Evolutionary conservation across 2,113 vertebrate species (phyloP), one percentile per base, ranked within the genome.

Genomic region (Eptatretus burgeri): DNA sequence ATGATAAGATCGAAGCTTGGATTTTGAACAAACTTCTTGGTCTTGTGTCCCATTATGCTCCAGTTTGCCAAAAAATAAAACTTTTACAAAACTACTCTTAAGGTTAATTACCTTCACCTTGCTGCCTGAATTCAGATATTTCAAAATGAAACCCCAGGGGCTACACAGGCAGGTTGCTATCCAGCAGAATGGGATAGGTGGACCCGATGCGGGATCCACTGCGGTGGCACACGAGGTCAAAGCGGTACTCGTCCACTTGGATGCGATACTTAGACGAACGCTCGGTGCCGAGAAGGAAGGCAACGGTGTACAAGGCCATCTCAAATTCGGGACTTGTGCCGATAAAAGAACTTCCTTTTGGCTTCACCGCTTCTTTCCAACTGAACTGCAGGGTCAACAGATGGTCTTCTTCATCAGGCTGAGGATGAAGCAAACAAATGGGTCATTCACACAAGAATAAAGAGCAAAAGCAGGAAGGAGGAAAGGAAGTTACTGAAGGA

Each of bases 381-480:
- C 78, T 81, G 75, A 86, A 85, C 75, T 84, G 83, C 64, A 84
- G 76, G 69, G 72, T 85, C 69, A 85, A 69, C 67, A 86, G 74
- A 5, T 82, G 80, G 69, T 85, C 80, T 2, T 84, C 77, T 49
- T 75, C 72, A 68, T 82, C 78, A 2, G 81, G 80, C 81, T 88
- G 70, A 49, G 65, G 68, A 9, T 41, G 27, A 41, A 41, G 7
- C 27, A 7, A 41, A 41, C 7, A 41, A 41, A 41, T 41, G 27
- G 27, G 27, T 41, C 3, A 7, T 5, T 3, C 27, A 41, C 27
- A 41, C 27, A 41, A 41, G 27, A 41, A 7, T 7, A 41, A 7
- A 41, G 27, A 41, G 27, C 27, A 41, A 41, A 41, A 41, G 27
- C 27, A 41, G 27, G 27, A 41, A 41, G 27, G 27, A 41, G 27